Evolutionary conservation across 2,797 vertebrate species (phyloP).

Genomic region (Peromyscus aztecus): DNA sequence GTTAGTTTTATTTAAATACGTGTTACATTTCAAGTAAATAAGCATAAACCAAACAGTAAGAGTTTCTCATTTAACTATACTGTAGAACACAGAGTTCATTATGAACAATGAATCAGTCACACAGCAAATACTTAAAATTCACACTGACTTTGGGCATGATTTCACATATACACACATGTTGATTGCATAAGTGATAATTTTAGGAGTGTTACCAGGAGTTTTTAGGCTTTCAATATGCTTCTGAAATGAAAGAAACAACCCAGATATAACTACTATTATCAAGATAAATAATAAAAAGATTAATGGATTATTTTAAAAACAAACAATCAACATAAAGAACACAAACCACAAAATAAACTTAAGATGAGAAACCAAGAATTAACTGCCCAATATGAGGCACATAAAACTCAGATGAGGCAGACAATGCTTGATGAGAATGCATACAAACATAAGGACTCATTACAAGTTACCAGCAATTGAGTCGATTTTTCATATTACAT

Average conservation of each 20-base stretch:
- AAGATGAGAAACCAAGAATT: slow-evolving; percentile 52
- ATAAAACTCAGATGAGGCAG: neutral
- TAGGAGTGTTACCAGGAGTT: neutral
- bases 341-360: slow-evolving; percentile 42
- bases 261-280: slow-evolving; percentile 7
- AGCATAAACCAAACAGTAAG: neutral
- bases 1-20: neutral
- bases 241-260: slow-evolving; percentile 47
- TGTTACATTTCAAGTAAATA: slow-evolving; percentile 1
- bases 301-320: slow-evolving; percentile 63
- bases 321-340: slow-evolving; percentile 52
- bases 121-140: neutral
- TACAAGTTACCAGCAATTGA: neutral
- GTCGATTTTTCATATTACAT: neutral
- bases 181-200: neutral
- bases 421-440: neutral
- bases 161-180: neutral
- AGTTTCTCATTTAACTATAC: neutral
- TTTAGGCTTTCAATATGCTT: slow-evolving; percentile 54
- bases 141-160: neutral
- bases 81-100: neutral
- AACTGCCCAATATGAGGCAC: slow-evolving; percentile 51
- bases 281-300: slow-evolving; percentile 54
- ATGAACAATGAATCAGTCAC: neutral
- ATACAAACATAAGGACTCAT: neutral